phyloP scores from a whole-genome alignment of 2,797 vertebrate genomes.

The Austrolebias charrua region DNA sequence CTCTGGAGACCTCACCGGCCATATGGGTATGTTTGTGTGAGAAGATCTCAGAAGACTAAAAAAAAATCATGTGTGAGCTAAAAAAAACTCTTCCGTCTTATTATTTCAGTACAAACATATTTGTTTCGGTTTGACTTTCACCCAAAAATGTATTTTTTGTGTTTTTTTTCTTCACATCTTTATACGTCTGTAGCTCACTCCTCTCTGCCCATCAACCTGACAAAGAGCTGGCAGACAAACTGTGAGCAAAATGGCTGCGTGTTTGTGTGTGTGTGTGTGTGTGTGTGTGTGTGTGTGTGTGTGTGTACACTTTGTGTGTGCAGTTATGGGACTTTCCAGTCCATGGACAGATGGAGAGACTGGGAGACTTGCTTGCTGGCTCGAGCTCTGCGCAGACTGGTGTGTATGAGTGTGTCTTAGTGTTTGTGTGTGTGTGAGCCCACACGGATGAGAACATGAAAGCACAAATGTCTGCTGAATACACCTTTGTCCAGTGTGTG shows the following conservation, averaged over 20 bases:
- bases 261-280: conserved; percentile 18
- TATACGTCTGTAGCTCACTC: conserved; percentile 58
- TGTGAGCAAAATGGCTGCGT: conserved; percentile 65
- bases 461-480: conserved; percentile 30
- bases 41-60: conserved; percentile 27
- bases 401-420: conserved; percentile 56
- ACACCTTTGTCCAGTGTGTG: conserved; percentile 28
- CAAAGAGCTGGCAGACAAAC: conserved; percentile 75
- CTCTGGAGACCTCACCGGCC: conserved; percentile 51
- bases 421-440: conserved; percentile 36
- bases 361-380: conserved; percentile 82
- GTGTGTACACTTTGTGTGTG: conserved; percentile 40
- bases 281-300: conserved; percentile 20
- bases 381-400: conserved; percentile 74
- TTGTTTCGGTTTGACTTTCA: conserved; percentile 46
- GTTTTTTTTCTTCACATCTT: conserved; percentile 49
- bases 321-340: conserved; percentile 77
- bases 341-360: conserved; percentile 84
- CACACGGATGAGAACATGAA: conserved; percentile 41
- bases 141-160: conserved; percentile 55
- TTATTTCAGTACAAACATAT: conserved; percentile 35
- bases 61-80: conserved; percentile 12
- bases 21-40: conserved; percentile 55
- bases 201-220: conserved; percentile 69
- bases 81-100: conserved; percentile 38